phyloP scores from a whole-genome alignment of 2,888 invertebrate genomes.

The Heliconius ethilla region DNA sequence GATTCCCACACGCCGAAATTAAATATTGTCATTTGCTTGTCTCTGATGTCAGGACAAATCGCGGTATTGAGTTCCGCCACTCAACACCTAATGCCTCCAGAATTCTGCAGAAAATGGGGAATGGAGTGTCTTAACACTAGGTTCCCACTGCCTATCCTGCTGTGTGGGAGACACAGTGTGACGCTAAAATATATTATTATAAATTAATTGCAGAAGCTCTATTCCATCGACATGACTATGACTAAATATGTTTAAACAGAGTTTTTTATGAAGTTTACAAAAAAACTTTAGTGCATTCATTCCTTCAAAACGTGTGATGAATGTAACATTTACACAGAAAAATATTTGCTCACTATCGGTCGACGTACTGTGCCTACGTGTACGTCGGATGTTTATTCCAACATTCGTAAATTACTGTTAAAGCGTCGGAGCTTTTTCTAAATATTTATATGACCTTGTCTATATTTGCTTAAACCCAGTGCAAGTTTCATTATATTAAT shows the following conservation, averaged over 20 bases:
- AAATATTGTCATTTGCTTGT: too few species aligned
- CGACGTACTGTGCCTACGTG: conserved; percentile 23
- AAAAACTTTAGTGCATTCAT: conserved; percentile 1
- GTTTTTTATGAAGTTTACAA: background rate
- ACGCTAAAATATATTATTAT: background rate
- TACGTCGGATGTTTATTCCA: conserved; percentile 41
- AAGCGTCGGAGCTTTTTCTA: conserved; percentile 50
- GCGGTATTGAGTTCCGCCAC: too few species aligned
- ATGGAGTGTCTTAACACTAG: background rate
- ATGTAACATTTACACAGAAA: background rate
- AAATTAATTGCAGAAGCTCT: background rate
- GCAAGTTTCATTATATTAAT: conserved; percentile 55
- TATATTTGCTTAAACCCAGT: conserved; percentile 47
- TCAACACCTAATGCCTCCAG: too few species aligned
- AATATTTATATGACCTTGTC: conserved; percentile 59
- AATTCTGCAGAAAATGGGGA: background rate
- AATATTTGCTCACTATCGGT: conserved; percentile 20
- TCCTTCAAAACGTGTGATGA: conserved; percentile 11
- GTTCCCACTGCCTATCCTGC: background rate
- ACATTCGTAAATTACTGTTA: conserved; percentile 46
- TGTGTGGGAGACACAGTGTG: background rate
- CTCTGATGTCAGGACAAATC: too few species aligned
- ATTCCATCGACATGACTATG: background rate
- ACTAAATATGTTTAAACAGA: background rate
- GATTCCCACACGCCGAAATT: too few species aligned